Percentiles rank a stretch among this genome's conserved stretches.
phyloP scores from a whole-genome alignment of 2,888 invertebrate species.

The Leptinotarsa haldemani region DNA sequence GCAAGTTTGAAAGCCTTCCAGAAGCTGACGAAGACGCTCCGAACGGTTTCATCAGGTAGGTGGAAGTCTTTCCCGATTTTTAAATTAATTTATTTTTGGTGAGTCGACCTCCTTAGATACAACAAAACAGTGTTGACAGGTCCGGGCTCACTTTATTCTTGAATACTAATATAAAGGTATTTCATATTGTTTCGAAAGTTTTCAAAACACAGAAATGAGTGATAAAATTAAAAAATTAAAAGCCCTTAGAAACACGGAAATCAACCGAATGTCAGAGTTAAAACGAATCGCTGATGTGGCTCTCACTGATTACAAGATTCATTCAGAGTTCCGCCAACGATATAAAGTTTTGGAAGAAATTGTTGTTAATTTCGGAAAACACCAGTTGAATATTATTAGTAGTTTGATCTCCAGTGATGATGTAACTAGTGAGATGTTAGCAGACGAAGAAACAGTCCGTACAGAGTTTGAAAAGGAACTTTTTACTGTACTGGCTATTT shows the following conservation, averaged over 20 bases:
- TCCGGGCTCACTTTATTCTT: no score
- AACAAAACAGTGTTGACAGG: no score
- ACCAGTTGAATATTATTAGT: neutral
- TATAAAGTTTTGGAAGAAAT: slow-evolving; percentile 22
- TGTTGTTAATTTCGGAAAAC: neutral
- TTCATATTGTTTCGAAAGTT: no score
- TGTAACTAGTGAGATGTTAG: slow-evolving; percentile 8
- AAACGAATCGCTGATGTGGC: slow-evolving; percentile 11
- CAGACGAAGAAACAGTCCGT: slow-evolving; percentile 7
- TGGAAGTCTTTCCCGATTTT: no score
- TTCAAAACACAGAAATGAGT: slow-evolving; percentile 1
- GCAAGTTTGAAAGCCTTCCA: no score
- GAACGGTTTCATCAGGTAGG: no score
- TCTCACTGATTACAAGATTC: neutral
- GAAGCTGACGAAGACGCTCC: no score
- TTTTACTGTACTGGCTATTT: slow-evolving; percentile 10
- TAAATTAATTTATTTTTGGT: no score
- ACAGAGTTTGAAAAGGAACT: slow-evolving; percentile 5
- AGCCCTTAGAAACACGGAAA: slow-evolving; percentile 13
- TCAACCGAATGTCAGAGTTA: slow-evolving; percentile 6
- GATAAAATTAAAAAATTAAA: slow-evolving; percentile 15
- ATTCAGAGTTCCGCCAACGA: slow-evolving; percentile 8
- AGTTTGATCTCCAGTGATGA: slow-evolving; percentile 7
- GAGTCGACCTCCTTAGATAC: no score
- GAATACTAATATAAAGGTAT: no score